Conservation (phyloP, 2,797 vertebrate species). For the Thunnus albacares region DNA sequence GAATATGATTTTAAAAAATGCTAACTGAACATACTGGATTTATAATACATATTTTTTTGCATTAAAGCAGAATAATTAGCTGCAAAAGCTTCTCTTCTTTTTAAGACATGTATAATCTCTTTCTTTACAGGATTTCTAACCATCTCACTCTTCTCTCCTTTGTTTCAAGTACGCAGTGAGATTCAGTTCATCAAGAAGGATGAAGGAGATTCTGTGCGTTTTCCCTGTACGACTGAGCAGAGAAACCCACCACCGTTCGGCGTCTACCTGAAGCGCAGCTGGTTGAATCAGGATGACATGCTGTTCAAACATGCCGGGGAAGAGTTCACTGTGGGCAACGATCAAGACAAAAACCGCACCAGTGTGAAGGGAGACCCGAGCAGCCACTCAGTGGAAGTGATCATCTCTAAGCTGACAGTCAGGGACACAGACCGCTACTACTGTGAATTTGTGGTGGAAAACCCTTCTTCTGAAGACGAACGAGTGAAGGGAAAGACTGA, state of each 20-base stretch:
- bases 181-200: conserved; percentile 65
- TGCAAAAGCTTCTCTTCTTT: not conserved
- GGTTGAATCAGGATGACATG: not conserved
- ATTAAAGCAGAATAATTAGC: not conserved
- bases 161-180: conserved; percentile 50
- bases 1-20: not conserved
- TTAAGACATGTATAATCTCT: too few species aligned
- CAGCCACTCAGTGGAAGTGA: conserved; percentile 63
- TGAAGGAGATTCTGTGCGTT: conserved; percentile 67
- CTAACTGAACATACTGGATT: too few species aligned
- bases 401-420: conserved; percentile 68
- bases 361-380: conserved; percentile 49
- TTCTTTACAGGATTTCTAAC: not conserved
- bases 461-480: accelerated
- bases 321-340: accelerated
- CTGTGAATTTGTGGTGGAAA: conserved; percentile 73
- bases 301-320: conserved; percentile 38
- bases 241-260: not conserved
- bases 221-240: conserved; percentile 60
- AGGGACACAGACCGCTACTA: conserved; percentile 79
- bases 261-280: conserved; percentile 74
- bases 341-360: conserved; percentile 22
- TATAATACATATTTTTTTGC: not conserved
- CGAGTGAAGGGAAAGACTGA: conserved; percentile 36
- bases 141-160: not conserved